Evolutionary conservation across 2,888 invertebrate species (phyloP), one percentile per base, ranked within the genome.

Genomic region (Dendrolimus houi): DNA sequence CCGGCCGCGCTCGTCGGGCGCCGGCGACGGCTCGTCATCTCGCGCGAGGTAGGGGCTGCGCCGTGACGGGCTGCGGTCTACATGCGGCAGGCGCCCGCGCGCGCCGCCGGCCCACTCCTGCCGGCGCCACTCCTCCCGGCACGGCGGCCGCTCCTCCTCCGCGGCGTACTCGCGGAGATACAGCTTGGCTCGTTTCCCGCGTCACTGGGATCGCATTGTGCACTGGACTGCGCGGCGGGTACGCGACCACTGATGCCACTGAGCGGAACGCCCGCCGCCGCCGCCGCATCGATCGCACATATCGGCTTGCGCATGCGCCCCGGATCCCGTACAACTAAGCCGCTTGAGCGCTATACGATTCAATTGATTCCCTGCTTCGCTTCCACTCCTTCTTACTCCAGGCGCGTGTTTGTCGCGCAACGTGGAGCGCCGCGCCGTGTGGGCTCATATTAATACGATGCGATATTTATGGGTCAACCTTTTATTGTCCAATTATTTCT

Each of bases 61-160:
- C 82, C 96, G 93, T 77, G 96, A 95, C 84, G 96, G 96, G 87
- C 96, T 96, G 84, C 96, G 94, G 93, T 97, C 96, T 86, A 96
- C 96, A 84, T 96, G 96, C 82, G 96, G 96, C 91, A 96, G 78
- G 92, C 88, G 85, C 67, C 92, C 85, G 94, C 95, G 91, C 93
- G 84, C 66, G 65, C 71, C 72, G 69, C 81, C 81, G 72, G 81
- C 66, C 84, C 91, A 89, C 65, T 91, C 87, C 74, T 86, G 84
- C 73, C 90, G 91, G 66, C 92, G 90, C 79, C 91, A 91, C 64
- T 91, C 86, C 74, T 87, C 88, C 73, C 87, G 87, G 77, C 88
- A 83, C 78, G 87, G 73, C 87, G 87, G 81, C 92, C 89, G 79
- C 87, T 92, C 83, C 84, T 85, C 92, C 84, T 87, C 92, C 80